phyloP scores from a whole-genome alignment of 2,888 invertebrate genomes.

The Agrotis segetum region DNA sequence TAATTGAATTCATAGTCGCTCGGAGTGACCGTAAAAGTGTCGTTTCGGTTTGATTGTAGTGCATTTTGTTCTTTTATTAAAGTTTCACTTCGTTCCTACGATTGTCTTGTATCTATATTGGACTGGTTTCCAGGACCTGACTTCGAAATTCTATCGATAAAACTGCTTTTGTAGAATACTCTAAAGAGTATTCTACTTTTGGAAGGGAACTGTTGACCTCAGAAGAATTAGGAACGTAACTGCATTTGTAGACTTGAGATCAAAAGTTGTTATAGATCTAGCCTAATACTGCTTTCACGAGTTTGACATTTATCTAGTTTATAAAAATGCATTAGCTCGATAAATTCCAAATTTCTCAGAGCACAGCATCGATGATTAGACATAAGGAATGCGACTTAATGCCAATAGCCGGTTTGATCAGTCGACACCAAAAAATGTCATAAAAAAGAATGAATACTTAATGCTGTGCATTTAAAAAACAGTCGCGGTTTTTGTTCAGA shows the following conservation, averaged over 20 bases:
- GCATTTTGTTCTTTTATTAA: slow-evolving; percentile 50
- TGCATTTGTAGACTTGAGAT: background rate
- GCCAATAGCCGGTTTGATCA: slow-evolving; percentile 53
- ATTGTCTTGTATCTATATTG: slow-evolving; percentile 13
- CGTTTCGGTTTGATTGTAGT: slow-evolving; percentile 45
- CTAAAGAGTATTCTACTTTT: too few species aligned
- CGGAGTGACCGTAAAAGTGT: slow-evolving; percentile 49
- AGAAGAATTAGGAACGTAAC: background rate
- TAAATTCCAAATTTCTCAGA: slow-evolving; percentile 17
- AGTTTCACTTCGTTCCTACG: slow-evolving; percentile 21
- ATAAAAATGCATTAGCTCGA: slow-evolving; percentile 25
- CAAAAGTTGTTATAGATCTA: background rate
- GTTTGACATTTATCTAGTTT: slow-evolving; percentile 9
- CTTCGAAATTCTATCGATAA: background rate
- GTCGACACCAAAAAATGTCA: slow-evolving; percentile 38
- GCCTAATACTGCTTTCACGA: slow-evolving; percentile 10
- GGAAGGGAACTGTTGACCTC: background rate
- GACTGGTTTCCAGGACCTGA: slow-evolving; percentile 1
- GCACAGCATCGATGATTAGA: slow-evolving; percentile 34
- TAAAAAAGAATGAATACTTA: slow-evolving; percentile 38
- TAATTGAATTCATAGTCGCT: slow-evolving; percentile 55
- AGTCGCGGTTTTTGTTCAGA: slow-evolving; percentile 21
- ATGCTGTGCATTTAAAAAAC: slow-evolving; percentile 34
- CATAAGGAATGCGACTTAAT: slow-evolving; percentile 51
- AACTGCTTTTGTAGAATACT: too few species aligned